phyloP scores from a whole-genome alignment of 2,797 vertebrate genomes.

The Chaunax sp. region DNA sequence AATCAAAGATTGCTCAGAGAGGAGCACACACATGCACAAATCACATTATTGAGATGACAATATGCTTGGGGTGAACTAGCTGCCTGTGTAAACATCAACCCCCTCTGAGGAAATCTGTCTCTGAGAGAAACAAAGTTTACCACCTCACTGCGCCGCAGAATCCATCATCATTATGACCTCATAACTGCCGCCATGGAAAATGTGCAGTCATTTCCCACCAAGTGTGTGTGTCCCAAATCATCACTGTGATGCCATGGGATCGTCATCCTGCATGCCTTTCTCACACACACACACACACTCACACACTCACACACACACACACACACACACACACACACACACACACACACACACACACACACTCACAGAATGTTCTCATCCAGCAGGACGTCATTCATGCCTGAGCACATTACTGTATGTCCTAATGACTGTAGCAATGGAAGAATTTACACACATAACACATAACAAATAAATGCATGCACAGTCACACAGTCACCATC shows the following conservation, averaged over 20 bases:
- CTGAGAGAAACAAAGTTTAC: slow-evolving; percentile 41
- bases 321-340: slow-evolving; percentile 11
- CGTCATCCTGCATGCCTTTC: not conserved
- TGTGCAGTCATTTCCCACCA: slow-evolving; percentile 23
- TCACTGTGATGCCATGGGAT: not conserved
- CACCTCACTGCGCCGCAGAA: slow-evolving; percentile 9
- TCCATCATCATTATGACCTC: slow-evolving; percentile 59
- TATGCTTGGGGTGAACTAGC: slow-evolving; percentile 20
- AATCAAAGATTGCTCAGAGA: not conserved
- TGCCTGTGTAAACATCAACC: slow-evolving; percentile 29
- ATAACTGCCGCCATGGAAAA: slow-evolving; percentile 43
- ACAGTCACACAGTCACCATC: slow-evolving; percentile 38
- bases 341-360: slow-evolving; percentile 5
- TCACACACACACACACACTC: slow-evolving; percentile 7
- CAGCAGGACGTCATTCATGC: slow-evolving; percentile 12
- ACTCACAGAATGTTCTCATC: not conserved
- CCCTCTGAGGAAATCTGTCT: slow-evolving; percentile 23
- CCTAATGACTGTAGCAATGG: slow-evolving; percentile 24
- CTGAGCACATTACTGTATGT: slow-evolving; percentile 9
- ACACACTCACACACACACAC: slow-evolving; percentile 16
- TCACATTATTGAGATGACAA: slow-evolving; percentile 48
- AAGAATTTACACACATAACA: slow-evolving; percentile 16
- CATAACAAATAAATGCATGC: slow-evolving; percentile 18
- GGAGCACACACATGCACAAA: slow-evolving; percentile 19
- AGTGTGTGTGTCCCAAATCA: not conserved